Evolutionary conservation across 2,888 invertebrate genomes (phyloP).

Genomic region (Pristionchus exspectatus): DNA sequence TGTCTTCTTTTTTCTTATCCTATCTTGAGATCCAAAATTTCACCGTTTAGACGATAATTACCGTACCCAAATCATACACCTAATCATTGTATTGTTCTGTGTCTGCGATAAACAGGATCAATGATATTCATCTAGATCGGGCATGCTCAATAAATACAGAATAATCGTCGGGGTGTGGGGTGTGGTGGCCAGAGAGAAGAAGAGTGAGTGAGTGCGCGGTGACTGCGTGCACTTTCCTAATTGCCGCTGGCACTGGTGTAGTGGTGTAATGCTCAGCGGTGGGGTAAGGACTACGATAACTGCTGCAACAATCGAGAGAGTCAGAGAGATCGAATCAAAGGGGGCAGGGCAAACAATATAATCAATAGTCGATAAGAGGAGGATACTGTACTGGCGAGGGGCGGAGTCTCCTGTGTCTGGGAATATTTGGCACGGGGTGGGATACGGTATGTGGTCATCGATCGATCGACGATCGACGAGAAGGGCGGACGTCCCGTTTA

Average conservation of each 20-base stretch:
- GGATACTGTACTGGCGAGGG: constrained; percentile 47
- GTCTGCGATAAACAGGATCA: constrained; percentile 48
- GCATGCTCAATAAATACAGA: constrained; percentile 8
- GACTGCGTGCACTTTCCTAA: constrained; percentile 41
- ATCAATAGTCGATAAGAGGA: constrained; percentile 27
- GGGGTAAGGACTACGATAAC: constrained; percentile 7
- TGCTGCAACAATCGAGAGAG: neutral
- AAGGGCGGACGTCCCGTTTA: neutral
- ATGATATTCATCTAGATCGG: constrained; percentile 51
- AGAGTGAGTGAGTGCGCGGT: constrained; percentile 30
- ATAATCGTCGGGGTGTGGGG: neutral
- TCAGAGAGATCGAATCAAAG: neutral
- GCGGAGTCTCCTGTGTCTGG: neutral
- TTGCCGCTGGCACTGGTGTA: neutral
- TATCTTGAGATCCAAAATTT: too few species aligned
- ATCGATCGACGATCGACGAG: constrained; percentile 20
- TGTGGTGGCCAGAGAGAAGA: neutral
- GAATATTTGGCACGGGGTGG: constrained; percentile 8
- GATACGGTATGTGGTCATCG: constrained; percentile 32
- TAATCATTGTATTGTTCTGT: neutral
- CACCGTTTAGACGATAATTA: too few species aligned
- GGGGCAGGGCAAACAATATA: neutral
- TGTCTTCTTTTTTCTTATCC: too few species aligned
- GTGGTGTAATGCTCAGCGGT: neutral
- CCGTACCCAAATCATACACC: too few species aligned